Percentiles rank a stretch among this genome's conserved stretches.
Evolutionary conservation across 2,113 vertebrate genomes (phyloP).

Genomic region (Osmerus eperlanus): DNA sequence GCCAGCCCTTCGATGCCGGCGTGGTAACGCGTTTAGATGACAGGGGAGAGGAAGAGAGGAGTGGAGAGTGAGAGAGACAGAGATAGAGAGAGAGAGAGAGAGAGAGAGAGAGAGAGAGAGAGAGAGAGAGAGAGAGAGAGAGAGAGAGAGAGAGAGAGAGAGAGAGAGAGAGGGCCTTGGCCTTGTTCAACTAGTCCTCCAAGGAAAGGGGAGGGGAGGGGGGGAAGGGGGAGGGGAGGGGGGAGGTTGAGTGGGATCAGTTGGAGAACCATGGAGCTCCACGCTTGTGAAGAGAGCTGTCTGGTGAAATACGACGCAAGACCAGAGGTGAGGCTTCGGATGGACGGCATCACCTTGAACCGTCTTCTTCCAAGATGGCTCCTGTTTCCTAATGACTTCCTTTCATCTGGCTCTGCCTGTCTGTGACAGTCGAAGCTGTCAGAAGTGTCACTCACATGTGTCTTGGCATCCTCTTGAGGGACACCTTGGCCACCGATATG

Average conservation of each 20-base stretch:
- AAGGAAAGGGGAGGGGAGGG: background rate
- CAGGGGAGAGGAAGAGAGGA: slow-evolving; percentile 33
- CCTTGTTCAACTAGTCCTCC: background rate
- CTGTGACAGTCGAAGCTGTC: background rate
- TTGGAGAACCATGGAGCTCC: background rate
- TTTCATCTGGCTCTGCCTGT: slow-evolving; percentile 1
- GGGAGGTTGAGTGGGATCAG: background rate
- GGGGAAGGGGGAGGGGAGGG: background rate
- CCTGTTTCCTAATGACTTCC: slow-evolving; percentile 48
- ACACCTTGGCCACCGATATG: slow-evolving; percentile 51
- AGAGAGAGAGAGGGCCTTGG: no score
- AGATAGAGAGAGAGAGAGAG: slow-evolving; percentile 15
- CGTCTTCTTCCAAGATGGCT: slow-evolving; percentile 45
- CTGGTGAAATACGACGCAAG: slow-evolving; percentile 18
- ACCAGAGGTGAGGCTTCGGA: slow-evolving; percentile 11
- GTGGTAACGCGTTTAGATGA: slow-evolving; percentile 64
- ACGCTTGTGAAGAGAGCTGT: slow-evolving; percentile 19
- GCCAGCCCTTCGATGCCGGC: slow-evolving; percentile 57
- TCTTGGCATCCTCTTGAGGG: slow-evolving; percentile 39
- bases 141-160: background rate
- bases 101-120: slow-evolving; percentile 17
- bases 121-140: slow-evolving; percentile 1
- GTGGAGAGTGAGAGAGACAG: slow-evolving; percentile 36
- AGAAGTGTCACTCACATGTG: no score
- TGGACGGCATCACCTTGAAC: slow-evolving; percentile 11